phyloP scores from a whole-genome alignment of 2,797 vertebrate genomes.

The Cyclopterus lumpus region DNA sequence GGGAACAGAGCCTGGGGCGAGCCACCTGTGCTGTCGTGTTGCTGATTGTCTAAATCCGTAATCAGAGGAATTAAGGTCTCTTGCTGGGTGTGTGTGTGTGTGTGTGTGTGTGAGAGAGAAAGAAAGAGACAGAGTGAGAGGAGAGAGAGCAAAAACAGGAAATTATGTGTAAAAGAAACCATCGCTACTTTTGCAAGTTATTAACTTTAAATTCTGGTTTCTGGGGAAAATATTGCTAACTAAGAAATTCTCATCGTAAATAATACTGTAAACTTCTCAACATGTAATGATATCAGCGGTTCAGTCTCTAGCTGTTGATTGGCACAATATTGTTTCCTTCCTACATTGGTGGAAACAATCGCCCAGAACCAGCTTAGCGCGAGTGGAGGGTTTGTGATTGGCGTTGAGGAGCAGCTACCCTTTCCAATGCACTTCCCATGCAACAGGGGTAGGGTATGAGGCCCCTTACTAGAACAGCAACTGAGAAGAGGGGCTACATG shows the following conservation, averaged over 20 bases:
- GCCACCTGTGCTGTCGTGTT: slow-evolving; percentile 68
- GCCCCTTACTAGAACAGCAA: no score
- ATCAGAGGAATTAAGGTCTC: slow-evolving; percentile 63
- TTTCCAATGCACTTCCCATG: no score
- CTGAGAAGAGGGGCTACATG: no score
- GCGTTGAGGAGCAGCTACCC: no score
- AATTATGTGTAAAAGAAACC: slow-evolving; percentile 10
- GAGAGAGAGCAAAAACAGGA: not conserved
- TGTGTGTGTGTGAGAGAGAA: slow-evolving; percentile 8
- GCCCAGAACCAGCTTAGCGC: not conserved
- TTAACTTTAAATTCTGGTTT: not conserved
- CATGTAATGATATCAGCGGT: not conserved
- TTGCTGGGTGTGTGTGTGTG: slow-evolving; percentile 35
- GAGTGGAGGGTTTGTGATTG: no score
- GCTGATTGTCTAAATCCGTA: slow-evolving; percentile 62
- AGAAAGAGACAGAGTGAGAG: not conserved
- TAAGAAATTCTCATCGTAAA: not conserved
- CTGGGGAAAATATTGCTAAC: not conserved
- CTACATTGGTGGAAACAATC: not conserved
- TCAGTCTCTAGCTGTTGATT: not conserved
- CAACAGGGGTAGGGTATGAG: no score
- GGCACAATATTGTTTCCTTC: not conserved
- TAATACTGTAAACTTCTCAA: not conserved
- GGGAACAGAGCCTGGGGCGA: slow-evolving; percentile 44
- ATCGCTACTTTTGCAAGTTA: not conserved